These are phyloP conservation scores for Bucorvus abyssinicus DNA, from an alignment of 2,797 vertebrate genomes.

Conservation along the genomic window DNA sequence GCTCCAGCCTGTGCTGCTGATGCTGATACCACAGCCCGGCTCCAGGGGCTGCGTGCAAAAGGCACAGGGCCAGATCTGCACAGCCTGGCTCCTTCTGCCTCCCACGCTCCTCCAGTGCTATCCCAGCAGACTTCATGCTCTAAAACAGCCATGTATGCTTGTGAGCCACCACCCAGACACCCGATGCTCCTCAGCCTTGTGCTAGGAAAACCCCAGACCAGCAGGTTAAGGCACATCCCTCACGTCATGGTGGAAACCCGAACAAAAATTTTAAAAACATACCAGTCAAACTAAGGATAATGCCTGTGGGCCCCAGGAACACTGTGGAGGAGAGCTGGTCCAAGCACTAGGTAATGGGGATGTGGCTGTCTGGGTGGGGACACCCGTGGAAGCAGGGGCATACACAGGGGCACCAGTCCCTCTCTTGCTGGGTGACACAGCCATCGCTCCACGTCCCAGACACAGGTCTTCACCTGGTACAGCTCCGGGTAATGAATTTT, in stretches of 20 bases:
- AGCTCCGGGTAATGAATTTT: rapidly evolving
- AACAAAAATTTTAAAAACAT: not conserved
- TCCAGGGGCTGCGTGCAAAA: not conserved
- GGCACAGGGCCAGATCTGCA: not conserved
- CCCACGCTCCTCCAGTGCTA: not conserved
- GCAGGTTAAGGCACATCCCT: not conserved
- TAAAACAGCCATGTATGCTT: not conserved
- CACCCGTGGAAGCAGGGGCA: rapidly evolving
- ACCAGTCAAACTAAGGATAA: not conserved
- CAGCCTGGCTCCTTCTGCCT: not conserved
- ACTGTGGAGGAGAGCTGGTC: not conserved
- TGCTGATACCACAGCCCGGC: not conserved
- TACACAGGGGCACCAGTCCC: rapidly evolving
- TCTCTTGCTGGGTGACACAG: not conserved
- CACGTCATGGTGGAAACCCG: not conserved
- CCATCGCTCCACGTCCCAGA: rapidly evolving
- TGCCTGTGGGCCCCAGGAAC: not conserved
- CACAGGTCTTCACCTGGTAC: not conserved
- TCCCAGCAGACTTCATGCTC: not conserved
- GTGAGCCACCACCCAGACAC: not conserved
- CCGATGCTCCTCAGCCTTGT: not conserved
- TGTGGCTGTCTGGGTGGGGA: not conserved
- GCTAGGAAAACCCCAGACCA: not conserved
- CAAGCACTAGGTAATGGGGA: not conserved
- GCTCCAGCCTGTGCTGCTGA: not conserved